Evolutionary conservation across 2,888 invertebrate genomes (phyloP).

Genomic region (Ephialtes manifestator): DNA sequence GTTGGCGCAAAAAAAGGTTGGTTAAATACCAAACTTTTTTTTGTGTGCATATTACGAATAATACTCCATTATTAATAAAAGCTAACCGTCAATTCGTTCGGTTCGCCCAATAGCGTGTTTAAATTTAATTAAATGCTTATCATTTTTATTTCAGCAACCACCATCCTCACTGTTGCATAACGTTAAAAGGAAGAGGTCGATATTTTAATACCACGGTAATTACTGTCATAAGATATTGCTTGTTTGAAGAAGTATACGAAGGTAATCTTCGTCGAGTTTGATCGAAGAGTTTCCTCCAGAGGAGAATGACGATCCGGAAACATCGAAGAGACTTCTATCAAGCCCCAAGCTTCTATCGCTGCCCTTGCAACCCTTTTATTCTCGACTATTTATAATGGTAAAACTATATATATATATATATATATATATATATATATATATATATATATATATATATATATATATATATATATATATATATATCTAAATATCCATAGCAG

Average conservation of each 20-base stretch:
- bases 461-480: not conserved
- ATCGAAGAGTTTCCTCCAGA: constrained; percentile 7
- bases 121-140: too few relatives aligned
- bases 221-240: not conserved
- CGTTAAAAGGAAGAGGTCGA: not conserved
- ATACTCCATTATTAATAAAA: too few relatives aligned
- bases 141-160: too few relatives aligned
- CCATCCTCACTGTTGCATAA: not conserved
- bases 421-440: too few relatives aligned
- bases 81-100: too few relatives aligned
- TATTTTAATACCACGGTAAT: constrained; percentile 5
- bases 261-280: constrained; percentile 20
- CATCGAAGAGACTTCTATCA: constrained; percentile 11
- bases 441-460: too few relatives aligned
- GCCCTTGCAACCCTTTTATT: not conserved
- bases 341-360: not conserved
- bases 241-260: not conserved
- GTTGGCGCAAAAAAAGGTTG: too few relatives aligned
- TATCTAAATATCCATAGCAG: not conserved
- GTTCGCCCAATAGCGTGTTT: too few relatives aligned
- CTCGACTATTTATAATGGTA: too few relatives aligned
- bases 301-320: constrained; percentile 24
- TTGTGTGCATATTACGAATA: too few relatives aligned
- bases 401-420: too few relatives aligned
- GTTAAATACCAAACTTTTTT: too few relatives aligned